phyloP scores from a whole-genome alignment of 2,113 vertebrate genomes.

The Aleadryas rufinucha region DNA sequence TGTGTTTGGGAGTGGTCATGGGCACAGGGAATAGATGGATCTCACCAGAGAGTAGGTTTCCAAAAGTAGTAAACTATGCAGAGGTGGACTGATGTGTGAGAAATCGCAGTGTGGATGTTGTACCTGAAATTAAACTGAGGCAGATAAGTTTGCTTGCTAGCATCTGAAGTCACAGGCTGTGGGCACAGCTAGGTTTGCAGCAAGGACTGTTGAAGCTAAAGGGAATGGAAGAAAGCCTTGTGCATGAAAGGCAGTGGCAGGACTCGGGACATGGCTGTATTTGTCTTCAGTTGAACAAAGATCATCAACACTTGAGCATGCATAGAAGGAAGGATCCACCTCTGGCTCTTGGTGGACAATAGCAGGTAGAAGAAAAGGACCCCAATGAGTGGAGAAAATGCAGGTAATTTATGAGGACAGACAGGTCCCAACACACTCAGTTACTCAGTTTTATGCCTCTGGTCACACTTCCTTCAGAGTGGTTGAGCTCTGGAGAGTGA shows the following conservation, averaged over 20 bases:
- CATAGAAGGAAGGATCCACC: neutral
- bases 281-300: neutral
- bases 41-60: neutral
- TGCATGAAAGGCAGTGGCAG: neutral
- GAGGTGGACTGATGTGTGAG: neutral
- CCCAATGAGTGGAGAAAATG: neutral
- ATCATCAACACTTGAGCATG: neutral
- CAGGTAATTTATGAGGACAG: neutral
- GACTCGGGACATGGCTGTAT: fast-evolving
- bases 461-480: neutral
- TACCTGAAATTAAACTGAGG: neutral
- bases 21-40: neutral
- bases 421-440: neutral
- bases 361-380: neutral
- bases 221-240: neutral
- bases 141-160: neutral
- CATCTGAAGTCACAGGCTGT: neutral
- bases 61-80: neutral
- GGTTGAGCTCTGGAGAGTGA: neutral
- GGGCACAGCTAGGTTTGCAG: neutral
- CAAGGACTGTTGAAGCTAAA: neutral
- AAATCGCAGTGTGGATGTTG: neutral
- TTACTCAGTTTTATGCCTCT: neutral
- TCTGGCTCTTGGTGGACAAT: neutral
- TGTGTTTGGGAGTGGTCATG: neutral